A percentile compares a stretch with the other conserved stretches of the same genome.
Conservation (phyloP, 1,140 invertebrate species). For the Lepidurus apus region DNA sequence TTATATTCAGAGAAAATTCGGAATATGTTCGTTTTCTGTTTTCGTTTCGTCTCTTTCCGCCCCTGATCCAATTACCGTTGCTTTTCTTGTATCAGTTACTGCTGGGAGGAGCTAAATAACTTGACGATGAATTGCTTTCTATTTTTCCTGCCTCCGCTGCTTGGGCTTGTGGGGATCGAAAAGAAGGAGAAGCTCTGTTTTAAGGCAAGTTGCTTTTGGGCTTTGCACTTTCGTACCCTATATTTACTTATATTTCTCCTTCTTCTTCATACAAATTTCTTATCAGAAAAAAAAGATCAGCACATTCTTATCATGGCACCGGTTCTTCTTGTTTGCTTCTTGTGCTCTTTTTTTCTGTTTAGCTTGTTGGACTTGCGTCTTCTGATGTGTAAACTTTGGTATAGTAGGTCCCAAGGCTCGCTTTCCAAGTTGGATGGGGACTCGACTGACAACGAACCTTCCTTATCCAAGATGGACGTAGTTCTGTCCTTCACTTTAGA, state of each 20-base stretch:
- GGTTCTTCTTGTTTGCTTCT: not conserved
- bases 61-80: no score
- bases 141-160: slow-evolving; percentile 35
- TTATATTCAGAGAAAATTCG: no score
- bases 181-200: slow-evolving; percentile 44
- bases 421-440: slow-evolving; percentile 87
- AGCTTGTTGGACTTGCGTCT: slow-evolving; percentile 24
- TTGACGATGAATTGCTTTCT: slow-evolving; percentile 34
- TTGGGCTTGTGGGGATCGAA: slow-evolving; percentile 37
- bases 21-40: no score
- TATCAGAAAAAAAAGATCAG: not conserved
- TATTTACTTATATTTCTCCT: not conserved
- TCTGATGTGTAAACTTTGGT: slow-evolving; percentile 37
- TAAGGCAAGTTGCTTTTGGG: slow-evolving; percentile 42
- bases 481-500: slow-evolving; percentile 93
- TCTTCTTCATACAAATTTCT: not conserved
- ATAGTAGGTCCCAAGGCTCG: slow-evolving; percentile 79
- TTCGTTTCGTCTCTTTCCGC: no score
- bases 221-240: not conserved
- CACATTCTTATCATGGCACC: slow-evolving; percentile 27
- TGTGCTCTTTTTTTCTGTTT: slow-evolving; percentile 8
- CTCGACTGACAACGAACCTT: slow-evolving; percentile 81
- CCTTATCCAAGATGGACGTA: slow-evolving; percentile 92
- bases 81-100: no score
- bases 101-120: slow-evolving; percentile 23